Percentiles rank a stretch among this genome's conserved stretches.
These are phyloP conservation scores for Lathronympha strigana DNA, from an alignment of 2,888 invertebrate species.

Conservation along the genomic window DNA sequence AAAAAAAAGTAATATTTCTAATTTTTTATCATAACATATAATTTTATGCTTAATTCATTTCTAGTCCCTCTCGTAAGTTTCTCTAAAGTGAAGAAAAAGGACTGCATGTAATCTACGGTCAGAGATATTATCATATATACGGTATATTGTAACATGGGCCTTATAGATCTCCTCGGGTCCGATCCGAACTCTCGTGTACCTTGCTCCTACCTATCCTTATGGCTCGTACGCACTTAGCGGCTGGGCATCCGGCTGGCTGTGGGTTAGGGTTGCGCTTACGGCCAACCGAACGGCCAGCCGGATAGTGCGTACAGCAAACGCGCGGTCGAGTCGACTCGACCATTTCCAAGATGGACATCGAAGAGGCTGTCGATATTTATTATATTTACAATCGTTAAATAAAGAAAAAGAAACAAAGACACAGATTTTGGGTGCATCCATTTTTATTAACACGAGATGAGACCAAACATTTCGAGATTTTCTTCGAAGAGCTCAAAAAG, in stretches of 20 bases:
- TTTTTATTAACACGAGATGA: conserved; percentile 44
- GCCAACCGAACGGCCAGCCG: conserved; percentile 6
- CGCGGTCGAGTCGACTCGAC: conserved; percentile 7
- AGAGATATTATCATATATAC: too few species aligned
- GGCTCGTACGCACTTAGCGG: not conserved
- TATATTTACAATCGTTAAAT: conserved; percentile 15
- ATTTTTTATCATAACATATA: too few species aligned
- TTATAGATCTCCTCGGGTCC: too few species aligned
- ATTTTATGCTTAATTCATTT: too few species aligned
- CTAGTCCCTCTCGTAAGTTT: too few species aligned
- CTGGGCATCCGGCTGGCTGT: conserved; percentile 8
- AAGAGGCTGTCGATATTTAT: conserved; percentile 30
- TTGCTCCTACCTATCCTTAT: too few species aligned
- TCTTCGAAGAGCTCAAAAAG: conserved; percentile 1
- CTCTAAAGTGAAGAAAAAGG: too few species aligned
- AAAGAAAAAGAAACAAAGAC: conserved; percentile 32
- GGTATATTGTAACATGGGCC: too few species aligned
- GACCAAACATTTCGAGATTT: conserved; percentile 26
- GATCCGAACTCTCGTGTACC: too few species aligned
- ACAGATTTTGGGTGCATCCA: conserved; percentile 44
- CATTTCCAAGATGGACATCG: conserved; percentile 3
- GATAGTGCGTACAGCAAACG: conserved; percentile 1
- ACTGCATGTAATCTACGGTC: too few species aligned
- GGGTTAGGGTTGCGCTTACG: conserved; percentile 14
- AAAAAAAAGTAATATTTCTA: too few species aligned